A percentile compares a stretch with the other conserved stretches of the same genome.
These are phyloP conservation scores for Aldrovandia affinis DNA, from an alignment of 2,797 vertebrate species.

Conservation along the genomic window DNA sequence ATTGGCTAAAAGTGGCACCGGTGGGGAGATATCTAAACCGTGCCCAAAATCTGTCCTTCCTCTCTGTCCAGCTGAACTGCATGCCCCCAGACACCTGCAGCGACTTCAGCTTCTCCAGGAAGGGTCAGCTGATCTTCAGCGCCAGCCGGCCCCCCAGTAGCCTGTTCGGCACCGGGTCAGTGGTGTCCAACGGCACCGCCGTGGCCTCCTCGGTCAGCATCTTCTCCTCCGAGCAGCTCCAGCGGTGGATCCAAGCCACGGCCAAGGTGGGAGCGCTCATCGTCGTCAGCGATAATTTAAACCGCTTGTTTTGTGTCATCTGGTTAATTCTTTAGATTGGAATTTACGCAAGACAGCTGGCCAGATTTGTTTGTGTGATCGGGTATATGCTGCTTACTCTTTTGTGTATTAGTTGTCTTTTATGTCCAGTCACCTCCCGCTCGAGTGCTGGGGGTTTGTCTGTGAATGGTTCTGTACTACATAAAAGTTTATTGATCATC, in stretches of 20 bases:
- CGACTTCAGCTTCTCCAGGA: slow-evolving; percentile 89
- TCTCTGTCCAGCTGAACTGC: slow-evolving; percentile 74
- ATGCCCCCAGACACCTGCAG: slow-evolving; percentile 78
- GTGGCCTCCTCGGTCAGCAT: slow-evolving; percentile 40
- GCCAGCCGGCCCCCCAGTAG: slow-evolving; percentile 59
- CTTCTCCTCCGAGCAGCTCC: slow-evolving; percentile 72
- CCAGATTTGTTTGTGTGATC: not conserved
- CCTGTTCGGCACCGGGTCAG: slow-evolving; percentile 55
- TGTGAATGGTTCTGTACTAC: too few species aligned
- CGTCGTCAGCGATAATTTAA: not conserved
- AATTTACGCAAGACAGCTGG: not conserved
- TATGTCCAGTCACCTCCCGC: too few species aligned
- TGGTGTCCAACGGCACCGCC: slow-evolving; percentile 64
- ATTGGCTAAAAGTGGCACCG: not conserved
- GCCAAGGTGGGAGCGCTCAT: slow-evolving; percentile 79
- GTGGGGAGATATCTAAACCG: not conserved
- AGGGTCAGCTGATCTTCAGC: slow-evolving; percentile 87
- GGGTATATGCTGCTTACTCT: not conserved
- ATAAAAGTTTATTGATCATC: not conserved
- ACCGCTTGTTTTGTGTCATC: not conserved
- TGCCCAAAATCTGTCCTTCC: not conserved
- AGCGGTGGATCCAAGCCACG: slow-evolving; percentile 76
- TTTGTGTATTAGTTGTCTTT: not conserved
- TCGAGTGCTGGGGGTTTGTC: too few species aligned
- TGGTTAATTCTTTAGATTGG: not conserved